Percentiles rank a stretch among this genome's conserved stretches.
These are phyloP conservation scores for Meandrusa payeni DNA, from an alignment of 2,888 invertebrate genomes.

Conservation along the genomic window DNA sequence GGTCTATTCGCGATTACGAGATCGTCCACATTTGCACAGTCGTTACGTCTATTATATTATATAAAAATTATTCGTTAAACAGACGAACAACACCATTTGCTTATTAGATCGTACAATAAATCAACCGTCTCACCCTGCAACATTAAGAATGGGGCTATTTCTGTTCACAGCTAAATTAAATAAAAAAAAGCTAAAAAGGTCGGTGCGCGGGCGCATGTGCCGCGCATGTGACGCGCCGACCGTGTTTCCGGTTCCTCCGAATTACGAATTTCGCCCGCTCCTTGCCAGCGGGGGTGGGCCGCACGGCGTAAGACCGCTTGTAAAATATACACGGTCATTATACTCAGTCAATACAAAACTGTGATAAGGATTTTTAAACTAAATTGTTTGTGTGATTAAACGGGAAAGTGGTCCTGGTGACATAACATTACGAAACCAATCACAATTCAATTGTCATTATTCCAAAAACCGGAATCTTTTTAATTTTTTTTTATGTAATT, in stretches of 20 bases:
- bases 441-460: too few species aligned
- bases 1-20: too few species aligned
- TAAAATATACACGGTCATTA: too few species aligned
- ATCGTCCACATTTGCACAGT: too few species aligned
- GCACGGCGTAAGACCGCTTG: too few species aligned
- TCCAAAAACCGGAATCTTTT: conserved; percentile 1
- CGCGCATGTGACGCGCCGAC: conserved; percentile 56
- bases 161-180: conserved; percentile 49
- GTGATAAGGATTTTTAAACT: too few species aligned
- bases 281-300: conserved; percentile 46
- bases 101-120: conserved; percentile 45
- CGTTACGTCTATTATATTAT: too few species aligned
- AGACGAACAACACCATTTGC: conserved; percentile 17
- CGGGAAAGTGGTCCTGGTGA: too few species aligned
- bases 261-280: conserved; percentile 57
- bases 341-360: too few species aligned
- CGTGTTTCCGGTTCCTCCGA: conserved; percentile 63
- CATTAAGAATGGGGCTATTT: conserved; percentile 52
- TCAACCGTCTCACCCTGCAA: conserved; percentile 59
- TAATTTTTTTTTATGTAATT: too few species aligned
- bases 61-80: not conserved
- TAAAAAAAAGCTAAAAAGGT: conserved; percentile 62
- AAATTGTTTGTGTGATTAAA: too few species aligned
- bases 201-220: conserved; percentile 60
- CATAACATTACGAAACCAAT: too few species aligned